Evolutionary conservation across 2,113 vertebrate species (phyloP).

Genomic region (Hippocampus guttulatus): DNA sequence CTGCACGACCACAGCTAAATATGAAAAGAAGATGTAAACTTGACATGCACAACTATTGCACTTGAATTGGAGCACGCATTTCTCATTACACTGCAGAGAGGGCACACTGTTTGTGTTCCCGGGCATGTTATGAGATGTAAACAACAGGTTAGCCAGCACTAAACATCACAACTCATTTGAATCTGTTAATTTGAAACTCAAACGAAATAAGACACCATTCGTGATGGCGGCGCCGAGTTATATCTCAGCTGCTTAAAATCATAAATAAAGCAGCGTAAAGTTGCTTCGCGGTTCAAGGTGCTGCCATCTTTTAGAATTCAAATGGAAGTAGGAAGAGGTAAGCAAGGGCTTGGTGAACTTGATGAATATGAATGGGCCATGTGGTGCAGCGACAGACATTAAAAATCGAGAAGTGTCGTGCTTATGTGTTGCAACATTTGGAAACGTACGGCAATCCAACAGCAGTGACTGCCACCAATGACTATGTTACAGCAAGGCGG

Average conservation of each 20-base stretch:
- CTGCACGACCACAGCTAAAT: constrained; percentile 64
- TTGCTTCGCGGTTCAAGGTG: neutral
- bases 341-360: neutral
- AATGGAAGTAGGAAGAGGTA: neutral
- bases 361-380: constrained; percentile 13
- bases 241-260: neutral
- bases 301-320: neutral
- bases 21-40: constrained; percentile 67
- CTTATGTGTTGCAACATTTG: constrained; percentile 28
- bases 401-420: constrained; percentile 26
- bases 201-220: neutral
- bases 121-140: constrained; percentile 44
- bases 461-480: constrained; percentile 45
- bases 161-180: neutral
- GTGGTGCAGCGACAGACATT: constrained; percentile 18
- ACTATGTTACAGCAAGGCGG: constrained; percentile 46
- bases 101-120: constrained; percentile 42
- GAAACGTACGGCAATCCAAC: constrained; percentile 42
- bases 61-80: constrained; percentile 69
- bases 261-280: neutral
- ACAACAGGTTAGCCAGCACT: constrained; percentile 23
- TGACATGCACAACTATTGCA: constrained; percentile 65
- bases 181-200: neutral
- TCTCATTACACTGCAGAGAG: constrained; percentile 63
- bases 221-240: neutral